Base-by-base conservation (phyloP, 1,140 invertebrate species). In the Pachyrhynchus sulphureomaculatus region DNA sequence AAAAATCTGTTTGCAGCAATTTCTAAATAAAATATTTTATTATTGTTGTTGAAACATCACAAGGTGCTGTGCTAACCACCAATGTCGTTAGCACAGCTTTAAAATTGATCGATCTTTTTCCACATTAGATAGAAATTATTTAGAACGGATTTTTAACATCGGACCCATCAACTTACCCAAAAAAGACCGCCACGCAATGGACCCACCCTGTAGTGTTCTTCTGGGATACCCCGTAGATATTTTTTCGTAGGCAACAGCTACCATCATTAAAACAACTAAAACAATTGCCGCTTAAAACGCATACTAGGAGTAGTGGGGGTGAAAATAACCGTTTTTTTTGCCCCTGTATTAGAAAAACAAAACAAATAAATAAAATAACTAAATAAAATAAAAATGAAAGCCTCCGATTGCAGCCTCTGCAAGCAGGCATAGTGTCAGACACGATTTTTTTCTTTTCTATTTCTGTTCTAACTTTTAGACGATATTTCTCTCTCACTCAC, bases 391-490 rank as follows among this genome's bases (percentile, higher is more conserved):
- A 37, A 48, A 39, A 8, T 18, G 29, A 36, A 33, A 37, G 49
- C 18, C 3, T 18, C 47, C 21, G 39, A 29, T 39, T 39, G 18
- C 34, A 48, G 49, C 49, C 45, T 68, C 72, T 73, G 75, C 73
- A 72, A 74, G 75, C 72, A 71, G 72, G 66, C 75, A 73, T 76
- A 76, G 75, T 76, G 75, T 76, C 75, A 76, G 75, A 76, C 75
- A 52, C 29, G 36, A 39, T 55, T 36, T 39, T n/a, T 32, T n/a
- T 15, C 23, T 39, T 45, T 8, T 6, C 4, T 21, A 15, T 18
- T n/a, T n/a, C n/a, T n/a, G n/a, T n/a, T 54, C 12, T 15, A 45
- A 41, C 45, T 13, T 26, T 26, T 34, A 21, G 1, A 42, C 20
- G 29, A 42, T 33, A 41, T 62, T 49, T 62, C 60, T 62, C 60